phyloP scores from a whole-genome alignment of 2,888 invertebrate species.

The Aplocera efformata region DNA sequence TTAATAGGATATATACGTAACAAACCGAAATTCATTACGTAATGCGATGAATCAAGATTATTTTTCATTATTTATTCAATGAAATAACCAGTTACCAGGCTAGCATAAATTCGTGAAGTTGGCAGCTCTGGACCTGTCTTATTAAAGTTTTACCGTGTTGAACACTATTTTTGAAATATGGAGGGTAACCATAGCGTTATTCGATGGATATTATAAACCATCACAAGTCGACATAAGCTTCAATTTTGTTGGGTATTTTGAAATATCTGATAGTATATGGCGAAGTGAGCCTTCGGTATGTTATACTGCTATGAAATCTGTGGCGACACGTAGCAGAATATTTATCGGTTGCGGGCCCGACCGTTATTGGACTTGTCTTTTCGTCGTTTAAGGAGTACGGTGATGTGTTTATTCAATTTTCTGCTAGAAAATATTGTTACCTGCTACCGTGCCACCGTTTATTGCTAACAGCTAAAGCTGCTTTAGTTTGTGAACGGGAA shows the following conservation, averaged over 20 bases:
- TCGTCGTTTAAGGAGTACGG: constrained; percentile 68
- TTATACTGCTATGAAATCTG: constrained; percentile 31
- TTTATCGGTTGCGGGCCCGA: constrained; percentile 59
- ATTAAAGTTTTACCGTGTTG: too few species aligned
- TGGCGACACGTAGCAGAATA: constrained; percentile 52
- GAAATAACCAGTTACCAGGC: constrained; percentile 45
- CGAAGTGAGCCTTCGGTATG: too few species aligned
- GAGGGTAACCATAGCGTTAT: too few species aligned
- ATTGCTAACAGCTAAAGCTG: constrained; percentile 35
- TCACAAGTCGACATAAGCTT: too few species aligned
- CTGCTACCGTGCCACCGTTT: constrained; percentile 50
- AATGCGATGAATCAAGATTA: too few species aligned
- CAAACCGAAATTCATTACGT: too few species aligned
- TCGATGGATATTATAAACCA: too few species aligned
- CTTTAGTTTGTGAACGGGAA: constrained; percentile 6
- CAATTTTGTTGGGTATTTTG: too few species aligned
- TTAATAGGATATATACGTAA: too few species aligned
- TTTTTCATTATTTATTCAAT: too few species aligned
- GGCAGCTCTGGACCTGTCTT: constrained; percentile 15
- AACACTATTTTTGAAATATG: too few species aligned
- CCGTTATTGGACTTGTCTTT: constrained; percentile 75
- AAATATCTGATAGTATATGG: too few species aligned
- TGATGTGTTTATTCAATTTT: constrained; percentile 79
- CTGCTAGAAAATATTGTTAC: constrained; percentile 69
- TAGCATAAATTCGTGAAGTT: constrained; percentile 55